These are phyloP conservation scores for Chamaetylas fuelleborni DNA, from an alignment of 2,113 vertebrate genomes.

Conservation along the genomic window DNA sequence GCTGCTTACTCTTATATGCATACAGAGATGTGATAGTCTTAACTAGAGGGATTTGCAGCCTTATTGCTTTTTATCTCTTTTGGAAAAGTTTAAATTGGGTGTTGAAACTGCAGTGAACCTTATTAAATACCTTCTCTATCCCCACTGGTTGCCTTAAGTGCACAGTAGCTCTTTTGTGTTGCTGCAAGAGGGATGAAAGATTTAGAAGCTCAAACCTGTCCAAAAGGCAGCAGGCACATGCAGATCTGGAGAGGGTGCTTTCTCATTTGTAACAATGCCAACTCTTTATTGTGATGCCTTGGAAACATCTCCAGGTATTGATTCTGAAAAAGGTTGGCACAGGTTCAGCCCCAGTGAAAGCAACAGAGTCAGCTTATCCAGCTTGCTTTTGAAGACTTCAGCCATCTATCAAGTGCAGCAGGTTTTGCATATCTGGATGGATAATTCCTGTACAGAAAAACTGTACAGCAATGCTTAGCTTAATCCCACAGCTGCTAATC, in stretches of 20 bases:
- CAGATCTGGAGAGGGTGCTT: slow-evolving; percentile 6
- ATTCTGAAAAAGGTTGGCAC: slow-evolving; percentile 19
- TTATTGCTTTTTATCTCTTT: slow-evolving; percentile 25
- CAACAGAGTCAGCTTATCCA: neutral
- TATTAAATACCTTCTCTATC: neutral
- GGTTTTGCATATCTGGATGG: neutral
- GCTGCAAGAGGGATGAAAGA: neutral
- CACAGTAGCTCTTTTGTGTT: neutral
- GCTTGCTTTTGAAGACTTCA: slow-evolving; percentile 32
- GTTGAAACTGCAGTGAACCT: neutral
- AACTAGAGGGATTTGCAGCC: neutral
- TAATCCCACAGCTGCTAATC: neutral
- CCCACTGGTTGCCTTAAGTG: neutral
- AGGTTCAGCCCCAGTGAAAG: slow-evolving; percentile 4
- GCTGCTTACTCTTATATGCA: neutral
- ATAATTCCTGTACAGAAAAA: neutral
- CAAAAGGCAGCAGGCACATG: neutral
- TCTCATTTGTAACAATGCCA: slow-evolving; percentile 40
- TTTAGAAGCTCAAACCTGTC: neutral
- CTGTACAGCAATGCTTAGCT: neutral
- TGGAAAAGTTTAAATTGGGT: neutral
- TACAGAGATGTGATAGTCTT: neutral
- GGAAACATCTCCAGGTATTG: slow-evolving; percentile 27
- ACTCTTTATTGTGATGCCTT: slow-evolving; percentile 43
- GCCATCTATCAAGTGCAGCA: neutral